Base-by-base conservation (phyloP, 2,797 vertebrate genomes). In the Anableps anableps region DNA sequence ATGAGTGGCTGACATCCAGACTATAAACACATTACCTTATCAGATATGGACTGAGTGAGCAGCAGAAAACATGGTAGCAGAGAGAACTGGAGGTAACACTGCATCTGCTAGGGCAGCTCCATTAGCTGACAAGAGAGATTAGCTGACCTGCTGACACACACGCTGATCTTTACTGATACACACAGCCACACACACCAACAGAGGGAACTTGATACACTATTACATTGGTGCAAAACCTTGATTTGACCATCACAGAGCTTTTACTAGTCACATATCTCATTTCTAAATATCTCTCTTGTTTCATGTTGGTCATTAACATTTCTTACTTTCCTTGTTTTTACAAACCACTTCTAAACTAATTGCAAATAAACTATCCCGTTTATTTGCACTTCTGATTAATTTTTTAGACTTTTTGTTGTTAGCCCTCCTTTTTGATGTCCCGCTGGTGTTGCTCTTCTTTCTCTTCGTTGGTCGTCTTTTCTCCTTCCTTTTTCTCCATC, bases 131-230 rank as follows among this genome's bases (percentile, higher is more conserved):
- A 89, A 83, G 87, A 90, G 85, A 91, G 93, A 95, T 95, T 93
- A 94, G 91, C 90, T 92, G 93, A 94, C 93, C 93, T 91, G 92
- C 91, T 92, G 93, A 93, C 93, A 93, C 86, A 83, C 84, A 47
- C 60, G 36, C 82, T 84, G 91, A 93, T 94, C 91, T 89, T 68
- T 23, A 86, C 91, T 75, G 90, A 93, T 90, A 92, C 76, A 86
- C 80, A 77, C 83, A 83, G 23, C 36, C 17, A 62, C 80, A 86
- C 74, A 83, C 72, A 71, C 83, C 75, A 79, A 83, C 58, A 51
- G 26, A 74, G 74, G 85, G 68, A 91, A 94, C 83, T 68, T 89
- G 93, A 94, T 93, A 85, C 87, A 77, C 78, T 58, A 55, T 81
- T 76, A 86, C 83, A 87, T 82, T 75, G 71, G 78, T 60, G 48